Conservation (phyloP, 2,888 invertebrate species). For the Rosalia funebris region DNA sequence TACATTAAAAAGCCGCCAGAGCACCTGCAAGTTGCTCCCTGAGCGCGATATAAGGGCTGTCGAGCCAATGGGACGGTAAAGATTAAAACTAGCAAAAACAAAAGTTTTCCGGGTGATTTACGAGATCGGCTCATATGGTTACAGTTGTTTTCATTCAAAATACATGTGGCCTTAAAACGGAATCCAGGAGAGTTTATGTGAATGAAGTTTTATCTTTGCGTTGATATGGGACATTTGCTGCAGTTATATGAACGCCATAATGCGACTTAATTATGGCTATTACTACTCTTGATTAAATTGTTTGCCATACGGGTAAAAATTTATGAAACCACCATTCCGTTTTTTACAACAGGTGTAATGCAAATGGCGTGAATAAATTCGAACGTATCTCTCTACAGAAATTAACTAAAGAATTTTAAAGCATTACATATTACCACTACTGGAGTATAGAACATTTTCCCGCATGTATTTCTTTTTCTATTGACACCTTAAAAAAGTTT, state of each 20-base stretch:
- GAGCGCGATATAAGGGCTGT: neutral
- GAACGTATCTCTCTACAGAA: too few relatives aligned
- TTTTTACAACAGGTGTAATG: neutral
- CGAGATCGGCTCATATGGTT: conserved; percentile 6
- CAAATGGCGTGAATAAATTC: neutral
- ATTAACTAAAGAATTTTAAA: too few relatives aligned
- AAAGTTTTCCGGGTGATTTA: conserved; percentile 7
- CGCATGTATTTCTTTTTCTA: too few relatives aligned
- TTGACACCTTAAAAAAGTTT: too few relatives aligned
- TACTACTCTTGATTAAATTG: conserved; percentile 8
- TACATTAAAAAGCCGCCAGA: conserved; percentile 9
- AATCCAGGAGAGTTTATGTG: conserved; percentile 4
- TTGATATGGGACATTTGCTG: conserved; percentile 6
- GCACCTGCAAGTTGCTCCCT: conserved; percentile 4
- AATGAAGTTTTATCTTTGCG: conserved; percentile 2
- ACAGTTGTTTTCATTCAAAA: conserved; percentile 12
- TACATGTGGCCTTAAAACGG: conserved; percentile 6
- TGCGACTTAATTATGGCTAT: conserved; percentile 14
- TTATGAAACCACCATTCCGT: neutral
- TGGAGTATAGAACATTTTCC: too few relatives aligned
- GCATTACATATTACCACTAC: too few relatives aligned
- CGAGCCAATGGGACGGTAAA: neutral
- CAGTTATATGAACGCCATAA: neutral
- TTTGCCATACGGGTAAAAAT: neutral
- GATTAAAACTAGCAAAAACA: conserved; percentile 15